A percentile compares a stretch with the other conserved stretches of the same genome.
Evolutionary conservation across 2,888 invertebrate species (phyloP).

Genomic region (Pseudoips prasinana): DNA sequence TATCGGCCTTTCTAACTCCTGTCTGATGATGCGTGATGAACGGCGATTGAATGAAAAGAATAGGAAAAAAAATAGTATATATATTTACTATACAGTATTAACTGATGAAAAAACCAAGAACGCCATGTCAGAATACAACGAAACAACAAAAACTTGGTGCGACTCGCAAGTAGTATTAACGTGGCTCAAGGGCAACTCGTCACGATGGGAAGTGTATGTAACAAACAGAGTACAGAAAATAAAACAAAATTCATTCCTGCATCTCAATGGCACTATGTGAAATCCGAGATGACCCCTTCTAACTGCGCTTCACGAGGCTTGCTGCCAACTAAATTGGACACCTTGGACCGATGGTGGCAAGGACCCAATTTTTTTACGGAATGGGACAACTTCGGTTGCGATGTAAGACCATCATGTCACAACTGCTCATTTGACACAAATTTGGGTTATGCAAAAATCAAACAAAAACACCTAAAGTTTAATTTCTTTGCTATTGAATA

Average conservation of each 20-base stretch:
- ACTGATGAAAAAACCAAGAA: neutral
- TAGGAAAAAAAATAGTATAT: too few species aligned
- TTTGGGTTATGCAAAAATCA: too few species aligned
- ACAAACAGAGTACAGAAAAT: slow-evolving; percentile 13
- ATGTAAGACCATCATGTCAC: too few species aligned
- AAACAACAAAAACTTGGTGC: neutral
- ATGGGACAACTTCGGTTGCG: neutral
- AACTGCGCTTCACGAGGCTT: neutral
- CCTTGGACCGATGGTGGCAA: slow-evolving; percentile 20
- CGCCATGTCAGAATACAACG: neutral
- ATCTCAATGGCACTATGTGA: slow-evolving; percentile 16
- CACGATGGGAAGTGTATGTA: slow-evolving; percentile 9
- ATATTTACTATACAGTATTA: too few species aligned
- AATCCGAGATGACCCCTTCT: slow-evolving; percentile 2
- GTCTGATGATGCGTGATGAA: too few species aligned
- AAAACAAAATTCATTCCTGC: slow-evolving; percentile 9
- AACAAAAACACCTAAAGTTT: too few species aligned
- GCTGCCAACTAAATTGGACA: slow-evolving; percentile 9
- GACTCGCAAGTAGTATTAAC: slow-evolving; percentile 9
- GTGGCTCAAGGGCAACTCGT: slow-evolving; percentile 15
- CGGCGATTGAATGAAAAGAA: too few species aligned
- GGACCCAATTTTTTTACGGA: slow-evolving; percentile 3
- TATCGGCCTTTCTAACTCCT: too few species aligned
- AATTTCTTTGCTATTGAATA: too few species aligned
- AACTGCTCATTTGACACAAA: too few species aligned